Evolutionary conservation across 1,140 invertebrate species (phyloP), one percentile per base, ranked within the genome.

Genomic region (Trichoplusia ni): DNA sequence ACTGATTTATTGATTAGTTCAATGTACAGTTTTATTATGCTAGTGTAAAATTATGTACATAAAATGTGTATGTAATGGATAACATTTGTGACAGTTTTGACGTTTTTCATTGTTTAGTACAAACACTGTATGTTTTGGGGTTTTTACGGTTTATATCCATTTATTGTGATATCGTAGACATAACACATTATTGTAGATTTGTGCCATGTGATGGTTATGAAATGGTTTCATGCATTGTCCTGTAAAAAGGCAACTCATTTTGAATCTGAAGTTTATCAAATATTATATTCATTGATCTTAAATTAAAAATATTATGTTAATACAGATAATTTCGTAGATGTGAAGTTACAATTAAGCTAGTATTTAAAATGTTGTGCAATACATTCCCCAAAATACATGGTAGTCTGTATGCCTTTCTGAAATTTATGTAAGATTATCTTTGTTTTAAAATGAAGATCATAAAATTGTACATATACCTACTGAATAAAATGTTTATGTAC

Each of bases 1-100:
- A 77, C 75, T 77, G 75, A 77, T 68, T 72, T 70, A 70, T 77
- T 59, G 64, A 67, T 70, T 77, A 77, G 72, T 69, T 61, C 13
- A 59, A 40, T 75, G 65, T 70, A 67, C 51, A 62, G 18, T 65
- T 58, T 64, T 46, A 35, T 44, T 56, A 60, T 37, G 29, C 29
- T 66, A 59, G 33, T 67, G 16, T 63, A 64, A 69, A 54, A 60
- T 62, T 64, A 64, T 71, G 23, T 76, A 71, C 67, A 71, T 64
- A 73, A 65, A 59, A 54, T 65, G 31, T 65, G 54, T 73, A 67
- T 69, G 33, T 63, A 56, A 64, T 46, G 11, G 38, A 29, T 47
- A 13, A 47, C 9, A 44, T 42, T 58, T 58, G 23, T 60, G 19
- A 47, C 54, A 37, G 38, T 59, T 54, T 63, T 61, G 42, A 25